Percentiles rank a stretch among this genome's conserved stretches.
Conservation (phyloP, 2,113 vertebrate species). For the Buteo buteo region DNA sequence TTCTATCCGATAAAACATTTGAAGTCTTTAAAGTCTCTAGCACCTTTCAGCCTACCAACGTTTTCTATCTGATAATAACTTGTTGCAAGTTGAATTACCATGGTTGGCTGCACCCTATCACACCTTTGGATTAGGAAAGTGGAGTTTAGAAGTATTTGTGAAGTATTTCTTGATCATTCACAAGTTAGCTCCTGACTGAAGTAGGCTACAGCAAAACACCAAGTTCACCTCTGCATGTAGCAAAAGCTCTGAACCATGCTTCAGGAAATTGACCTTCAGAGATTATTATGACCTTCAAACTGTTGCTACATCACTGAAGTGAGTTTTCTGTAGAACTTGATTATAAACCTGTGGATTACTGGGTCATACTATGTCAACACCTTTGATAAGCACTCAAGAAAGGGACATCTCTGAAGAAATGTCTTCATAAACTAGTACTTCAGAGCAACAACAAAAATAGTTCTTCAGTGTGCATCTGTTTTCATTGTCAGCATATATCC, state of each 20-base stretch:
- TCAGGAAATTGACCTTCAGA: slow-evolving; percentile 78
- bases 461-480: neutral
- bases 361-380: slow-evolving; percentile 48
- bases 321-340: slow-evolving; percentile 65
- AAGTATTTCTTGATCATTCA: slow-evolving; percentile 76
- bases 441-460: neutral
- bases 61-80: slow-evolving; percentile 73
- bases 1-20: slow-evolving; percentile 29
- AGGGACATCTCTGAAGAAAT: neutral
- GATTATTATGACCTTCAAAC: slow-evolving; percentile 82
- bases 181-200: slow-evolving; percentile 78
- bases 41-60: slow-evolving; percentile 71
- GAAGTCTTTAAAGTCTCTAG: slow-evolving; percentile 54
- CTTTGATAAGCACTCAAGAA: slow-evolving; percentile 34
- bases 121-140: slow-evolving; percentile 73
- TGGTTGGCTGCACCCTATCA: slow-evolving; percentile 76
- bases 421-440: neutral
- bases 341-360: slow-evolving; percentile 74
- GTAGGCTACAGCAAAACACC: slow-evolving; percentile 65
- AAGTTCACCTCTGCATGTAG: slow-evolving; percentile 25
- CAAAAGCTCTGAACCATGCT: slow-evolving; percentile 69
- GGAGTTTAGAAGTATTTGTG: slow-evolving; percentile 69
- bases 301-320: slow-evolving; percentile 41
- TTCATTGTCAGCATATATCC: neutral
- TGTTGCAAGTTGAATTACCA: slow-evolving; percentile 74